phyloP scores from a whole-genome alignment of 2,888 invertebrate species.

The Amblyjoppa proteus region DNA sequence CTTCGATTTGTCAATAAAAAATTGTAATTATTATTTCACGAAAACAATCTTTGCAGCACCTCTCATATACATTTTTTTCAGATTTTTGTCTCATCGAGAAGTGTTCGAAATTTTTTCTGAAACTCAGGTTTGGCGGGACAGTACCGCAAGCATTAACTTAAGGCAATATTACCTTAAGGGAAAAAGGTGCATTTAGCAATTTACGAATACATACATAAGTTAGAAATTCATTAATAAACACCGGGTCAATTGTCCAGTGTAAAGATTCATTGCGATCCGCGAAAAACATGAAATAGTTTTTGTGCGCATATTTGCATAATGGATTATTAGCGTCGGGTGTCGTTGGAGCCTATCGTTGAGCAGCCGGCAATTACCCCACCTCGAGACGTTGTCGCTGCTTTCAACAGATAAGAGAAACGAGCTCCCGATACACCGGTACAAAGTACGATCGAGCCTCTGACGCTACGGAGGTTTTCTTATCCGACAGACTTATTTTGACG shows the following conservation, averaged over 20 bases:
- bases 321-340: not conserved
- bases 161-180: not conserved
- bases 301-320: not conserved
- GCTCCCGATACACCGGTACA: conserved; percentile 18
- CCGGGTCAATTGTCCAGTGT: too few relatives aligned
- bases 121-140: too few relatives aligned
- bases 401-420: conserved; percentile 6
- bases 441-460: conserved; percentile 38
- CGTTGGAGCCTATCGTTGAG: not conserved
- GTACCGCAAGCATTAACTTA: too few relatives aligned
- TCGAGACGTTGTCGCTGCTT: not conserved
- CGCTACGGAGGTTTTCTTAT: not conserved
- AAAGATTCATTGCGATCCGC: too few relatives aligned
- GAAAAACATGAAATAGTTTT: too few relatives aligned
- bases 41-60: too few relatives aligned
- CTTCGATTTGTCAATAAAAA: too few relatives aligned
- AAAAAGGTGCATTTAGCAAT: not conserved
- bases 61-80: too few relatives aligned
- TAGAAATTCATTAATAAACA: too few relatives aligned
- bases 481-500: not conserved
- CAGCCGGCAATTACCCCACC: not conserved
- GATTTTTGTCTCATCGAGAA: too few relatives aligned
- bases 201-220: not conserved
- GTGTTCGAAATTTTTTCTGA: too few relatives aligned
- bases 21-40: too few relatives aligned